Conservation (phyloP, 2,113 vertebrate species). For the Vulpes vulpes region DNA sequence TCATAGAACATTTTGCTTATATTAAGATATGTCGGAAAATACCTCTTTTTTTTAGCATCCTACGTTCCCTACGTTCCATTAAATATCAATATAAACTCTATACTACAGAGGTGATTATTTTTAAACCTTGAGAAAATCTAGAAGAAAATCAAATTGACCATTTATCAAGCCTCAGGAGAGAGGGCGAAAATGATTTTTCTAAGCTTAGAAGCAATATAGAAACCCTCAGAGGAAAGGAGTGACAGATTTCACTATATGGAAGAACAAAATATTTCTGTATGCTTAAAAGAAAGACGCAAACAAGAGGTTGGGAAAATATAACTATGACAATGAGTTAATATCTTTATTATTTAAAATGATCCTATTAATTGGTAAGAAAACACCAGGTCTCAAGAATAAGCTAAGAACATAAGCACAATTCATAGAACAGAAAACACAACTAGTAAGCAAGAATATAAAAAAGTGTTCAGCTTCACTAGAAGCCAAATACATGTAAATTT, state of each 20-base stretch:
- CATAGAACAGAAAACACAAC: constrained; percentile 39
- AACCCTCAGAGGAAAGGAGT: constrained; percentile 62
- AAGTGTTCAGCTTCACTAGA: constrained; percentile 9
- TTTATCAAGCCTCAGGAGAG: constrained; percentile 74
- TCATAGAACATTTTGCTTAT: constrained; percentile 28
- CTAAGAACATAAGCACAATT: not conserved
- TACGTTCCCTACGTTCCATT: constrained; percentile 12
- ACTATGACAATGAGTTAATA: constrained; percentile 48
- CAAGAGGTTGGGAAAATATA: constrained; percentile 36
- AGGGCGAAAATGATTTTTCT: constrained; percentile 66
- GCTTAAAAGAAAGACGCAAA: constrained; percentile 39
- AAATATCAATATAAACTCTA: constrained; percentile 47
- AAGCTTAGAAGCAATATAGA: constrained; percentile 70
- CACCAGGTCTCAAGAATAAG: not conserved
- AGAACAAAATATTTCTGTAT: constrained; percentile 55
- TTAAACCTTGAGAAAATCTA: constrained; percentile 71
- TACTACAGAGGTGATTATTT: constrained; percentile 70
- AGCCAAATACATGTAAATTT: constrained; percentile 24
- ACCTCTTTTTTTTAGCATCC: constrained; percentile 25
- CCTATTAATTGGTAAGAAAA: constrained; percentile 44
- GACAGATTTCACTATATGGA: constrained; percentile 52
- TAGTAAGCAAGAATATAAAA: constrained; percentile 7
- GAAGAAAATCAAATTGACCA: constrained; percentile 78
- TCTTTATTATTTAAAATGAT: constrained; percentile 61
- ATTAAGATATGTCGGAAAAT: constrained; percentile 50